Conservation (phyloP, 1,140 invertebrate genomes). For the Daktulosphaira vitifoliae region DNA sequence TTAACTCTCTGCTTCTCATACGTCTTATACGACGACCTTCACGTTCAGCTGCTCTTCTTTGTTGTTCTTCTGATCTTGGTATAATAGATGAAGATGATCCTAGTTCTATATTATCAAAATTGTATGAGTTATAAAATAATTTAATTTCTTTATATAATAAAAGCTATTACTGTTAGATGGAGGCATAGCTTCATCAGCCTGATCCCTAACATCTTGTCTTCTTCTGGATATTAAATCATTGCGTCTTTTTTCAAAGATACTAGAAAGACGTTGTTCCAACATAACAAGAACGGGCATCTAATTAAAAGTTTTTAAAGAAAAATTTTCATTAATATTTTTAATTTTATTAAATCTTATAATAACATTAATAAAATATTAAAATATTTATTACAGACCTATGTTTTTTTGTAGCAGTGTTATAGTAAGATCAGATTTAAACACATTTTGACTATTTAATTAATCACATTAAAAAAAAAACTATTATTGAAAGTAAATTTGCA, state of each 20-base stretch:
- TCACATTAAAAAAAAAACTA: no score
- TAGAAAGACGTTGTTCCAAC: conserved; percentile 67
- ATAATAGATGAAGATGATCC: not conserved
- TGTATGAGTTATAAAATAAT: no score
- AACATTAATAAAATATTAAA: no score
- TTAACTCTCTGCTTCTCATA: conserved; percentile 57
- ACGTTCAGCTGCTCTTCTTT: conserved; percentile 74
- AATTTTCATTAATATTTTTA: no score
- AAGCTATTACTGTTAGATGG: conserved; percentile 13
- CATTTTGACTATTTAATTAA: no score
- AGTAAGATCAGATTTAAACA: no score
- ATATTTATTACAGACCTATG: no score
- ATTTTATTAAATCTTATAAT: no score
- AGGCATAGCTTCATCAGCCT: conserved; percentile 70
- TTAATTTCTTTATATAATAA: not conserved
- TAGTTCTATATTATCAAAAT: conserved; percentile 9
- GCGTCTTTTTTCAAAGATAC: conserved; percentile 60
- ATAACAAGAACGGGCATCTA: conserved; percentile 62
- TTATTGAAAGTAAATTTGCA: no score
- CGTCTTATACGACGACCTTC: conserved; percentile 76
- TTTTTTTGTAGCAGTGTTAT: no score
- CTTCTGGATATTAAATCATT: conserved; percentile 68
- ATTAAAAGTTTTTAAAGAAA: no score
- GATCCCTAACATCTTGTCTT: conserved; percentile 83
- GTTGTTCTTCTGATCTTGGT: conserved; percentile 55